Conservation (phyloP, 2,113 vertebrate species). For the Colinus virginianus region DNA sequence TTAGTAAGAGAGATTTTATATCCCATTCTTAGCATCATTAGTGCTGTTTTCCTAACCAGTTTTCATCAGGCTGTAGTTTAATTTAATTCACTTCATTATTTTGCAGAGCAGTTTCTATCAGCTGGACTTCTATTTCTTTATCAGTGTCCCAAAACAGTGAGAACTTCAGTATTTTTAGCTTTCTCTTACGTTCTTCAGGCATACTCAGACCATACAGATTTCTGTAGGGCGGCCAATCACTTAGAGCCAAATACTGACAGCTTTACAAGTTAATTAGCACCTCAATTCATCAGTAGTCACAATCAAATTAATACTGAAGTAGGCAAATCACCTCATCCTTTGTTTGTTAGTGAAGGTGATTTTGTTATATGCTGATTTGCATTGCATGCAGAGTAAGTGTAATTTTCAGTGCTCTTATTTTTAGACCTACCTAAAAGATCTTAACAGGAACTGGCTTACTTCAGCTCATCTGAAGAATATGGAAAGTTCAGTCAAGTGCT, state of each 20-base stretch:
- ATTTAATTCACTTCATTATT: conserved; percentile 73
- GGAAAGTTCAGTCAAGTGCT: background rate
- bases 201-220: background rate
- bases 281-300: conserved; percentile 44
- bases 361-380: conserved; percentile 48
- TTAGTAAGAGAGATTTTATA: conserved; percentile 46
- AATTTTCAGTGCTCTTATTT: background rate
- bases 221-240: conserved; percentile 30
- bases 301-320: conserved; percentile 26
- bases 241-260: conserved; percentile 28
- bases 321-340: conserved; percentile 30
- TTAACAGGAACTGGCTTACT: background rate
- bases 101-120: conserved; percentile 51
- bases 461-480: background rate
- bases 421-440: conserved; percentile 5
- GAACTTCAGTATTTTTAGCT: conserved; percentile 17
- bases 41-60: conserved; percentile 61
- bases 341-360: conserved; percentile 49
- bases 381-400: background rate
- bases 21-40: conserved; percentile 65
- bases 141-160: conserved; percentile 10
- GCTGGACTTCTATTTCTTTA: conserved; percentile 53
- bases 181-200: background rate
- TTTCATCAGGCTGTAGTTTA: conserved; percentile 71
- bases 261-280: conserved; percentile 59